A percentile compares a stretch with the other conserved stretches of the same genome.
Evolutionary conservation across 2,113 vertebrate genomes (phyloP).

Genomic region (Uria lomvia): DNA sequence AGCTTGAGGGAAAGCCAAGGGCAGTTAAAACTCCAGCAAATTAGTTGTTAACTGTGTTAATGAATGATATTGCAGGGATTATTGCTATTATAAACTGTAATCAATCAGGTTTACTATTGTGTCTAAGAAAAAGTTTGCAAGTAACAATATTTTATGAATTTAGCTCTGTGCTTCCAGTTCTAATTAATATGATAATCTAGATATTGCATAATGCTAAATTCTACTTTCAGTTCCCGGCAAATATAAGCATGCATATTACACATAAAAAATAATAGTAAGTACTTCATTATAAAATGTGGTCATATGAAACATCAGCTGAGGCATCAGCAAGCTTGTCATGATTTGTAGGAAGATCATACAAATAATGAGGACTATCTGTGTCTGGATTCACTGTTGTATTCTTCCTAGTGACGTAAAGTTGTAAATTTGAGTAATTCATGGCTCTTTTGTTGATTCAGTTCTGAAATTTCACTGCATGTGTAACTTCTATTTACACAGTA

Average conservation of each 20-base stretch:
- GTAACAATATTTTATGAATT: conserved; percentile 12
- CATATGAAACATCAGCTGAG: background rate
- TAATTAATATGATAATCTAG: conserved; percentile 52
- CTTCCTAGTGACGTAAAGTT: background rate
- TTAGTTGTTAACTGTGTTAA: conserved; percentile 76
- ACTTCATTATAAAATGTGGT: background rate
- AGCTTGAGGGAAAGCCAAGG: conserved; percentile 74
- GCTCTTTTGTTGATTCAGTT: background rate
- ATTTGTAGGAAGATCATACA: background rate
- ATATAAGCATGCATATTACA: background rate
- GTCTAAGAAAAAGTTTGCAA: conserved; percentile 52
- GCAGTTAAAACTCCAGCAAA: conserved; percentile 72
- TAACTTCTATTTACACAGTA: background rate
- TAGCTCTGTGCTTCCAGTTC: conserved; percentile 11
- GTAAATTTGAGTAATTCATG: background rate
- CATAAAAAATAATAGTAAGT: background rate
- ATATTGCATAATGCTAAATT: background rate
- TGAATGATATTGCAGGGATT: conserved; percentile 72
- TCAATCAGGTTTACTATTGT: conserved; percentile 63
- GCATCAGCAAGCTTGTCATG: background rate
- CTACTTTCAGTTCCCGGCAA: background rate
- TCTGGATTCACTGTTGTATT: background rate
- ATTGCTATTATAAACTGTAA: conserved; percentile 72
- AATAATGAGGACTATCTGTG: background rate
- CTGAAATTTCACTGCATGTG: background rate